phyloP scores from a whole-genome alignment of 2,888 invertebrate species.

The Metopia argyrocephala region DNA sequence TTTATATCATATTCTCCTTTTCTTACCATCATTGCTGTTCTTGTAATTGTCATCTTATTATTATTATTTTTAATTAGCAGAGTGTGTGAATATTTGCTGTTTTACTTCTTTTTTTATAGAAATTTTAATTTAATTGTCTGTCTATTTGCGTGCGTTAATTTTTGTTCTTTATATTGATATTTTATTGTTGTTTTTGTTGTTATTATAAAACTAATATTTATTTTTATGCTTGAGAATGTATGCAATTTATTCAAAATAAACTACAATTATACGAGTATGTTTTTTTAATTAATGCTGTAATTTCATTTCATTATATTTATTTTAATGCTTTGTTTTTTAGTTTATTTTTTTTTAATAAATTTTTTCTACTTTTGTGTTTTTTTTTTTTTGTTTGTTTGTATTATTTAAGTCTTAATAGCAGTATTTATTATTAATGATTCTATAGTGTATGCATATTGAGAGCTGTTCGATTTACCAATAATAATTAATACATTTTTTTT shows the following conservation, averaged over 20 bases:
- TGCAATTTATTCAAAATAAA: background rate
- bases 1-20: too few relatives aligned
- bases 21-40: too few relatives aligned
- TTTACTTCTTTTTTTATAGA: too few relatives aligned
- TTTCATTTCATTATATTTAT: background rate
- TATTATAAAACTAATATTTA: background rate
- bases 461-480: too few relatives aligned
- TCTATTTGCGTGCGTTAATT: background rate
- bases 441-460: too few relatives aligned
- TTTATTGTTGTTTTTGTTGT: background rate
- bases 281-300: background rate
- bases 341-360: background rate
- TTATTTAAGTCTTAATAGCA: too few relatives aligned
- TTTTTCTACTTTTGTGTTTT: background rate
- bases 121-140: background rate
- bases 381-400: conserved; percentile 5
- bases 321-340: background rate
- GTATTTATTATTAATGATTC: too few relatives aligned
- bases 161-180: background rate
- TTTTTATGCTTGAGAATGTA: background rate
- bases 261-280: background rate
- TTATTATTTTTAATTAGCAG: too few relatives aligned
- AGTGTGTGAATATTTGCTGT: too few relatives aligned
- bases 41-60: too few relatives aligned
- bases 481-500: too few relatives aligned